phyloP scores from a whole-genome alignment of 2,113 vertebrate genomes.

The Haliaeetus leucogaster region DNA sequence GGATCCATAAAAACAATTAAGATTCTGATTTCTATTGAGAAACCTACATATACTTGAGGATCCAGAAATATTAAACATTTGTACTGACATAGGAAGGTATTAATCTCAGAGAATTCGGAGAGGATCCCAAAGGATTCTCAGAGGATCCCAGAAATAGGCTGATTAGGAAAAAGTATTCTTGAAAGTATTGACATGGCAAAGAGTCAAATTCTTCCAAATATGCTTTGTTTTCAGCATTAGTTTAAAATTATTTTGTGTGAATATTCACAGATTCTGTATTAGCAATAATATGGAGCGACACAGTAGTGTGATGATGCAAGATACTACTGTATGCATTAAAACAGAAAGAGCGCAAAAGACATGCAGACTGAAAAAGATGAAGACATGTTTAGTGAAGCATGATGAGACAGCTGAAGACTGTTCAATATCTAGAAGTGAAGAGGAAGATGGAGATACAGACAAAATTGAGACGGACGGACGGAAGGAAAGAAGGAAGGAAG shows the following conservation, averaged over 20 bases:
- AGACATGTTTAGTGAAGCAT: not conserved
- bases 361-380: not conserved
- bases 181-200: not conserved
- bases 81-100: not conserved
- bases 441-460: not conserved
- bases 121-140: not conserved
- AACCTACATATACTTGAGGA: not conserved
- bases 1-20: not conserved
- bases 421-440: not conserved
- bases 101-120: not conserved
- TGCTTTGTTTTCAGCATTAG: not conserved
- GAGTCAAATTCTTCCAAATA: not conserved
- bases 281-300: not conserved
- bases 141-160: not conserved
- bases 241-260: not conserved
- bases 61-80: not conserved
- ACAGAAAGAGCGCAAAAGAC: not conserved
- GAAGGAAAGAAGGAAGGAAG: not conserved
- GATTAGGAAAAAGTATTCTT: not conserved
- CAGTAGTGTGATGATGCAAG: not conserved
- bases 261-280: not conserved
- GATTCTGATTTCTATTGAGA: not conserved
- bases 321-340: not conserved
- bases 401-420: not conserved
- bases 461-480: too few relatives aligned